Base-by-base conservation (phyloP, 2,797 vertebrate species). In the Enteromius fasciolatus region DNA sequence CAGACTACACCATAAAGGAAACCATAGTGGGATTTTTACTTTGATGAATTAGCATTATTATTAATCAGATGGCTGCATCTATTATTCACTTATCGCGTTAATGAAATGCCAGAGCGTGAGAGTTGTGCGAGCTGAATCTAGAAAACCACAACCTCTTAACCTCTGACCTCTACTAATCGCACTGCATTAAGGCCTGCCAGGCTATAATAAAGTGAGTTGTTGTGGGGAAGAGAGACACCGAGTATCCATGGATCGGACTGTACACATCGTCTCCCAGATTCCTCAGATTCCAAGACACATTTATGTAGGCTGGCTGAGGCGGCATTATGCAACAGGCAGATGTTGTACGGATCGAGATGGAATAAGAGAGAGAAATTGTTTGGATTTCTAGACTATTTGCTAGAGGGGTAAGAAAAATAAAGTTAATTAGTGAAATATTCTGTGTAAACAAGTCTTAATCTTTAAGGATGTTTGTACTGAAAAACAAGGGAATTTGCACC, bases 261-360 rank as follows among this genome's bases (percentile, higher is more conserved):
- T 81, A 80, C 87, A 83, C 79, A 83, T 80, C 41, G 61, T 64
- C 89, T 87, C 89, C 69, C 2, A 70, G 89, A 90, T 94, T 88
- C 90, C 86, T 88, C 31, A 86, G 88, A 93, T 94, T 90, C 92
- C 93, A 46, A n/a, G 72, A 12, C 75, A 88, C 89, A 88, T 88
- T 89, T 83, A 90, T 76, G 93, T 89, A 83, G 92, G 92, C 90
- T 67, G 89, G 85, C 85, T 66, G 90, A 88, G 89, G 89, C 83
- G 3, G 18, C 1, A 85, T 94, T 94, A 93, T 74, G 88, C 92
- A 94, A 94, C 90, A 84, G 85, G 85, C 93, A 94, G 93, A 93
- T 93, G 94, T 94, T 90, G 90, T 90, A 87, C 89, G 81, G 84
- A 79, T 72, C 20, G 73, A 77, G 67, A 72, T 44, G 66, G 46